Evolutionary conservation across 2,113 vertebrate genomes (phyloP), one percentile per base, ranked within the genome.

Genomic region (Grus americana): DNA sequence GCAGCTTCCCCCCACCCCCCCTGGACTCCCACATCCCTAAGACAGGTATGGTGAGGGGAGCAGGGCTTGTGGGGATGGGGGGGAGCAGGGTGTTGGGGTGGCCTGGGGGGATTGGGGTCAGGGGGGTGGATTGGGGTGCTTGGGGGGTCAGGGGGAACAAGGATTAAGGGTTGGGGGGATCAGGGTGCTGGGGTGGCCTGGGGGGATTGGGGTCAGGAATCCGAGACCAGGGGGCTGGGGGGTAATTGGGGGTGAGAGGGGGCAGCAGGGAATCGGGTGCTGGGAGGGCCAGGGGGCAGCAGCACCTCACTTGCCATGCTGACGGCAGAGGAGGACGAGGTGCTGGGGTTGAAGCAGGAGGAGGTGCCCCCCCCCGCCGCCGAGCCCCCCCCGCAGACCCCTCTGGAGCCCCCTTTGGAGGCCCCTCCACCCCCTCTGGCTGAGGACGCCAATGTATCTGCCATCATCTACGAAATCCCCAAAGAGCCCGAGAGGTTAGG

Each of bases 391-490:
- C 40, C 30, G 32, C 72, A 94, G 1, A 30, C 78, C 10, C 17
- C 42, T 8, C 55, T 26, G 36, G 75, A 94, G 1, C 34, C 78
- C 1, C 83, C 61, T 58, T 92, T 49, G 3, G 92, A 95, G 86
- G 86, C 73, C 11, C 3, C 27, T 10, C 93, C 74, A 36, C 87
- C 89, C 23, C 7, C 1, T 0, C 88, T 90, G 3, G 79, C 50
- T 12, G 96, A 97, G 68, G 96, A 94, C 38, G 17, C 91, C 5
- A 97, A 96, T 42, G 86, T 97, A 92, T 97, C 97, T 1, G 95
- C 97, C 75, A 98, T 98, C 91, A 97, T 98, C 95, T 98, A 98
- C 2, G 97, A 98, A 91, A 97, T 98, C 82, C 97, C 95, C 38
- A 97, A 97, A 86, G 97, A 97, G 46, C 97, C 97, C 0, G 97